Evolutionary conservation across 1,140 invertebrate genomes (phyloP).

Genomic region (Bursaphelenchus mucronatus): DNA sequence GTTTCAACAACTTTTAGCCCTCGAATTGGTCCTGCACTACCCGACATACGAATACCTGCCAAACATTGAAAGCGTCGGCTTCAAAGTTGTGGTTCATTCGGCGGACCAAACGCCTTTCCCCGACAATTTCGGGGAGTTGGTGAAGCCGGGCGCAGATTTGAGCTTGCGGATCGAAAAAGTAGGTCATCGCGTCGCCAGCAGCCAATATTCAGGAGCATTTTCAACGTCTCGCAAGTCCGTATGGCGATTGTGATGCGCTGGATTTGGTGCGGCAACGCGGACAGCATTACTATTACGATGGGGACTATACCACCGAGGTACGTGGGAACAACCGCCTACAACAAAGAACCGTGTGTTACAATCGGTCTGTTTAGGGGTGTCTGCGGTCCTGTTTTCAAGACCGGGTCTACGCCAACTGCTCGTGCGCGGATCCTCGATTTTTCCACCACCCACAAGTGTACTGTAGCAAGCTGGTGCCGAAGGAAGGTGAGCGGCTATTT

Average conservation of each 20-base stretch:
- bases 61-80: slow-evolving; percentile 13
- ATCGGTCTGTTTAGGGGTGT: slow-evolving; percentile 4
- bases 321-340: too few relatives aligned
- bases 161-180: background rate
- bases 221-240: slow-evolving; percentile 5
- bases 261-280: background rate
- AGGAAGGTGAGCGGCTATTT: slow-evolving; percentile 1
- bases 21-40: slow-evolving; percentile 6
- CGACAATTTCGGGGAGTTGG: slow-evolving; percentile 6
- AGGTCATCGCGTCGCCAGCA: background rate
- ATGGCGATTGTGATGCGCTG: slow-evolving; percentile 23
- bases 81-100: slow-evolving; percentile 23
- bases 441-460: background rate
- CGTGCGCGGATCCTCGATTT: slow-evolving; percentile 21
- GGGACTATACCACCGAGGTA: slow-evolving; percentile 22
- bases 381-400: slow-evolving; percentile 26
- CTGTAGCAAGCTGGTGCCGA: background rate
- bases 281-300: slow-evolving; percentile 27
- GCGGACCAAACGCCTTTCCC: slow-evolving; percentile 16
- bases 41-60: slow-evolving; percentile 11
- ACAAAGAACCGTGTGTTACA: background rate
- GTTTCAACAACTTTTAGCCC: slow-evolving; percentile 2
- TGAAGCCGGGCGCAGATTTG: background rate
- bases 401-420: slow-evolving; percentile 10
- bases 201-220: slow-evolving; percentile 15